phyloP scores from a whole-genome alignment of 2,113 vertebrate species.

The Poeciliopsis retropinna region DNA sequence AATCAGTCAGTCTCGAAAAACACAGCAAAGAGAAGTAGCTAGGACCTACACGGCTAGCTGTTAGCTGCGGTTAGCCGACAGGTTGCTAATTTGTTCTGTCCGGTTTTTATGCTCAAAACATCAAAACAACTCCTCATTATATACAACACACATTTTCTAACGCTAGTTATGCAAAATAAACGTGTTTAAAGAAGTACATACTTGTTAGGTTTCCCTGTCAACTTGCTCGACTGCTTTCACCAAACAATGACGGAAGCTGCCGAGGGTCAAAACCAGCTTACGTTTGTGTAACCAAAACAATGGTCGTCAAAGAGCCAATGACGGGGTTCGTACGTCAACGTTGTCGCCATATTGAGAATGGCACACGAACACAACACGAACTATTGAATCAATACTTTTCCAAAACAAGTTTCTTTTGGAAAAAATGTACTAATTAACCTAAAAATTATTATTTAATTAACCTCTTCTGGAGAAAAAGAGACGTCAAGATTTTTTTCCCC shows the following conservation, averaged over 20 bases:
- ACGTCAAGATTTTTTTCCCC: too few relatives aligned
- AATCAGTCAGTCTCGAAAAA: neutral
- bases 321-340: neutral
- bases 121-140: too few relatives aligned
- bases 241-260: conserved; percentile 41
- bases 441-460: too few relatives aligned
- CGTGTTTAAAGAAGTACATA: neutral
- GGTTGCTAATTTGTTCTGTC: conserved; percentile 36
- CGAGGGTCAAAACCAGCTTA: conserved; percentile 20
- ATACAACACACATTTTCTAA: neutral
- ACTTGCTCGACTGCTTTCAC: neutral
- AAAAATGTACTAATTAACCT: too few relatives aligned
- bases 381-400: too few relatives aligned
- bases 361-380: neutral
- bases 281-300: neutral
- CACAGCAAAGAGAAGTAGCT: neutral
- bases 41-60: neutral
- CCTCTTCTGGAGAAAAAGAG: too few relatives aligned
- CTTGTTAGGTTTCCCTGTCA: conserved; percentile 44
- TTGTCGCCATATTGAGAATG: neutral
- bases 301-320: neutral
- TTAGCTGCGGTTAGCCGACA: neutral
- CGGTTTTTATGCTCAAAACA: neutral
- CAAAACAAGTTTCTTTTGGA: too few relatives aligned
- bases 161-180: neutral